Evolutionary conservation across 1,140 invertebrate genomes (phyloP).

Genomic region (Drosophila nigrodunni): DNA sequence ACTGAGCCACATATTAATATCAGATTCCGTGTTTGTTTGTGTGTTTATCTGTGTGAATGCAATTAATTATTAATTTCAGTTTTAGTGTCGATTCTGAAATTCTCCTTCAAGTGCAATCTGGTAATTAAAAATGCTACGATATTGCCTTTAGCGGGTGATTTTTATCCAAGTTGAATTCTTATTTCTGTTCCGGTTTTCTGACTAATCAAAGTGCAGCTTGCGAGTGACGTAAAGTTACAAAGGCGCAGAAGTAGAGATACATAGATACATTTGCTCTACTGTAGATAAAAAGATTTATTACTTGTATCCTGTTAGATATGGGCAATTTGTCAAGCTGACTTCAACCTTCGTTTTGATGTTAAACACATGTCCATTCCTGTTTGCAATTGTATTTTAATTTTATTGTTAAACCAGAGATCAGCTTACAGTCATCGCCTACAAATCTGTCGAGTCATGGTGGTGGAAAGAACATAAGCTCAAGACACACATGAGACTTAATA

Average conservation of each 20-base stretch:
- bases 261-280: neutral
- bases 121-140: slow-evolving; percentile 22
- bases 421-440: slow-evolving; percentile 14
- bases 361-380: slow-evolving; percentile 17
- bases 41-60: neutral
- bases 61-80: slow-evolving; percentile 30
- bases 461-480: slow-evolving; percentile 29
- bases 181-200: slow-evolving; percentile 34
- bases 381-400: slow-evolving; percentile 32
- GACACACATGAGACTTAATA: slow-evolving; percentile 3
- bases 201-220: neutral
- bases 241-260: neutral
- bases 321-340: slow-evolving; percentile 27
- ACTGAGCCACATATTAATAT: neutral
- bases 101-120: slow-evolving; percentile 26
- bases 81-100: slow-evolving; percentile 28
- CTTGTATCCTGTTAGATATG: neutral
- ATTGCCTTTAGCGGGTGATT: slow-evolving; percentile 16
- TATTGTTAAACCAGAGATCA: slow-evolving; percentile 19
- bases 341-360: slow-evolving; percentile 29
- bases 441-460: slow-evolving; percentile 42
- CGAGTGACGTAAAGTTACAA: slow-evolving; percentile 10
- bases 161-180: slow-evolving; percentile 5
- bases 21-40: neutral
- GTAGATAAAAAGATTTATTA: too few relatives aligned